Base-by-base conservation (phyloP, 1,140 invertebrate species). In the Micrasema minimum region DNA sequence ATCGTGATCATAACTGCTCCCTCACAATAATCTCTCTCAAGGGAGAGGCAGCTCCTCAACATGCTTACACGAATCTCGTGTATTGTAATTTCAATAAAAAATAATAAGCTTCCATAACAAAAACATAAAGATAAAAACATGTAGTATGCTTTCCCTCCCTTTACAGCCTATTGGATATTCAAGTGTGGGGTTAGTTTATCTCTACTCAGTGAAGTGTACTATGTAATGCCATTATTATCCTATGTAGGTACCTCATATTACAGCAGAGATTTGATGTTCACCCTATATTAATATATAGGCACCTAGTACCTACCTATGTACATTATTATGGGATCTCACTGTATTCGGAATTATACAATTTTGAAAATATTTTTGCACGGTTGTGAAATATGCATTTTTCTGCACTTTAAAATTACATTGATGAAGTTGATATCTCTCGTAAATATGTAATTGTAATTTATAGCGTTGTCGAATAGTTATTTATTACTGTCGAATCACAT, bases 111-210 rank as follows among this genome's bases (percentile, higher is more conserved):
- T 38, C 46, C n/a, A 23, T 51, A 35, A 38, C 45, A 50, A 53
- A 37, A 51, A 50, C 64, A 45, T 45, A 37, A 51, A 66, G 46
- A 51, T 51, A 51, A 51, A 31, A 51, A 50, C 18, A 66, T 35
- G n/a, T 38, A 16, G n/a, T 38, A 16, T 7, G 64, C 11, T 51
- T 37, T 5, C 31, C 35, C 31, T 22, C 59, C 59, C 59, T 37
- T 67, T 57, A 37, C 37, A 31, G 66, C 35, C 31, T 45, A 67
- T 67, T 57, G 51, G 46, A 67, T 67, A 67, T 57, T 57, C 66
- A 45, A 45, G 59, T 46, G 59, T 64, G 59, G 41, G 59, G 55
- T 59, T 38, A 41, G 37, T 38, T 59, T 22, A 11, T 59, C 55
- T 14, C 26, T 46, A 11, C 14, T 26, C 16, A 2, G 37, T 14